Evolutionary conservation across 2,888 invertebrate species (phyloP).

Genomic region (Allygus modestus): DNA sequence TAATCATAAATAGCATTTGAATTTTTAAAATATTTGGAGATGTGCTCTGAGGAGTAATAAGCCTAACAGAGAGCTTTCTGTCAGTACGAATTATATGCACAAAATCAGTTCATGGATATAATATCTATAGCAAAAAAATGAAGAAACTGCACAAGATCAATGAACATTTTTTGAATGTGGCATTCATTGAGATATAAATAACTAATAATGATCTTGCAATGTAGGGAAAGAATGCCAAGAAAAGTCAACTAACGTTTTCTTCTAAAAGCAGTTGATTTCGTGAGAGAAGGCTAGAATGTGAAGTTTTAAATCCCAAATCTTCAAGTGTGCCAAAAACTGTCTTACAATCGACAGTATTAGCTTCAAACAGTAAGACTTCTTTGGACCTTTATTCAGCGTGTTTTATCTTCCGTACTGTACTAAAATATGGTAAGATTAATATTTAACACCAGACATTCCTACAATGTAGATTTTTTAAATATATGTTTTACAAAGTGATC

Average conservation of each 20-base stretch:
- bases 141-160: too few species aligned
- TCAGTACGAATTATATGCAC: too few species aligned
- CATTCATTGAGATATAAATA: too few species aligned
- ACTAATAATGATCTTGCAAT: background rate
- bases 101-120: too few species aligned
- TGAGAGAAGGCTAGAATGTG: background rate
- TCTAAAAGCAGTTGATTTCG: background rate
- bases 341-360: background rate
- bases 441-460: background rate
- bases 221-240: background rate
- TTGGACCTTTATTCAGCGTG: background rate
- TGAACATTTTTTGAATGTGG: too few species aligned
- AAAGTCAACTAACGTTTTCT: background rate
- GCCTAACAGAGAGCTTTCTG: too few species aligned
- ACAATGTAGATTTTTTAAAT: too few species aligned
- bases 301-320: background rate
- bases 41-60: too few species aligned
- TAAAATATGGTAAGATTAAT: background rate
- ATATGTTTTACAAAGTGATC: too few species aligned
- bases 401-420: background rate
- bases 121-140: too few species aligned
- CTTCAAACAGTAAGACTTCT: background rate
- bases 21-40: too few species aligned
- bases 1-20: too few species aligned
- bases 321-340: slow-evolving; percentile 3